Percentiles rank a stretch among this genome's conserved stretches.
phyloP scores from a whole-genome alignment of 2,888 invertebrate genomes.

The Dryococelus australis region DNA sequence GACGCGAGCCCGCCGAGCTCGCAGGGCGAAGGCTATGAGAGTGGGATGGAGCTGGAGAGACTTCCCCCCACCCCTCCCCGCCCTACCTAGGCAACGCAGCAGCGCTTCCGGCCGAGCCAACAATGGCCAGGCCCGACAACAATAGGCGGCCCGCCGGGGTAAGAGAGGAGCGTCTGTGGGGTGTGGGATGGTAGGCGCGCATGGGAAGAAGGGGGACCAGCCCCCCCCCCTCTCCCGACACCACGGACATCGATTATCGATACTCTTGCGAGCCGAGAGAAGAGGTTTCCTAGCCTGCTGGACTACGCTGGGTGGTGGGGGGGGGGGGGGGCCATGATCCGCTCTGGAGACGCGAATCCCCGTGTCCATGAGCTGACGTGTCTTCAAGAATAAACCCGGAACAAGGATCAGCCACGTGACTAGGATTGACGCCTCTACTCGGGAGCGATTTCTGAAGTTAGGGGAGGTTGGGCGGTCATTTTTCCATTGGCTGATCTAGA shows the following conservation, averaged over 20 bases:
- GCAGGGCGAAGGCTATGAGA: not conserved
- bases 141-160: not conserved
- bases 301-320: too few relatives aligned
- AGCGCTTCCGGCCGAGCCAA: conserved; percentile 11
- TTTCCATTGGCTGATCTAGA: too few relatives aligned
- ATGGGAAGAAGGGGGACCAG: not conserved
- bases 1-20: too few relatives aligned
- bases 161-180: not conserved
- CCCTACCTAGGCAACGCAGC: not conserved
- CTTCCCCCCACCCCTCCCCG: not conserved
- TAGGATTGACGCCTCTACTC: too few relatives aligned
- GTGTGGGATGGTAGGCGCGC: not conserved
- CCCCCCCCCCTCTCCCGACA: not conserved
- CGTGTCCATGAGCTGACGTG: too few relatives aligned
- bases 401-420: too few relatives aligned
- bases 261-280: not conserved
- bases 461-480: too few relatives aligned
- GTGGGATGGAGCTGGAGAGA: not conserved
- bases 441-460: too few relatives aligned
- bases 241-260: conserved; percentile 9
- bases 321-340: not conserved
- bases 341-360: not conserved
- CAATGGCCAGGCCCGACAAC: conserved; percentile 2
- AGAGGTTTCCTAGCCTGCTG: not conserved
- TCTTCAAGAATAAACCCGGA: too few relatives aligned